A percentile compares a stretch with the other conserved stretches of the same genome.
Evolutionary conservation across 2,888 invertebrate genomes (phyloP).

Genomic region (Cerceris ruficornis): DNA sequence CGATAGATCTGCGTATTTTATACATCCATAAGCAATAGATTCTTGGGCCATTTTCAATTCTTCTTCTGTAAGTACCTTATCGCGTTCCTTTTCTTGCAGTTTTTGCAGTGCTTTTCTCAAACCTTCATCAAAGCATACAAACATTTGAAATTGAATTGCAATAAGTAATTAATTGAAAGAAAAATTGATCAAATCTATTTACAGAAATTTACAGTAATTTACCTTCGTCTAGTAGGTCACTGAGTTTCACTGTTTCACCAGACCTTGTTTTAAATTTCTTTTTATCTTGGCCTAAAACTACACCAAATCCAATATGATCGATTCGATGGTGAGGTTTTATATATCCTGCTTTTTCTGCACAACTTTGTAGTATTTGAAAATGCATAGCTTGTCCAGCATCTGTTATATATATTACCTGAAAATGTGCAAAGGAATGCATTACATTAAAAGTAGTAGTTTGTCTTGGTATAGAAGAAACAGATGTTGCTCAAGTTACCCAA

Average conservation of each 20-base stretch:
- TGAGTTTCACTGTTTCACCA: slow-evolving; percentile 95
- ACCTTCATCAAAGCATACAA: slow-evolving; percentile 77
- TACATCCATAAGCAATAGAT: slow-evolving; percentile 98
- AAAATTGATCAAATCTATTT: neutral
- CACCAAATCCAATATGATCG: slow-evolving; percentile 97
- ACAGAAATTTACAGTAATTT: slow-evolving; percentile 23
- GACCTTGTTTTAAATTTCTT: slow-evolving; percentile 99
- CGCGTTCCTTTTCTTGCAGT: slow-evolving; percentile 92
- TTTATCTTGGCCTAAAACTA: slow-evolving; percentile 98
- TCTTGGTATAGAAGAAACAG: neutral
- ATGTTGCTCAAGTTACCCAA: slow-evolving; percentile 84
- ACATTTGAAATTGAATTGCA: neutral
- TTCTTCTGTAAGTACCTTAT: slow-evolving; percentile 90
- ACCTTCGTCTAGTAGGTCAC: slow-evolving; percentile 95
- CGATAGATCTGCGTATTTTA: slow-evolving; percentile 98
- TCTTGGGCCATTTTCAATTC: slow-evolving; percentile 93
- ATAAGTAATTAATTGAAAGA: neutral
- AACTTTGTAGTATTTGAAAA: slow-evolving; percentile 89
- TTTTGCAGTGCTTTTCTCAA: slow-evolving; percentile 91
- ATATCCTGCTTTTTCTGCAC: slow-evolving; percentile 90
- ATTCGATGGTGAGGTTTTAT: slow-evolving; percentile 86
- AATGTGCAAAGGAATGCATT: neutral
- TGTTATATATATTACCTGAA: slow-evolving; percentile 85
- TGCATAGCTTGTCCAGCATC: slow-evolving; percentile 95
- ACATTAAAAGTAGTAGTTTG: neutral